These are phyloP conservation scores for Isotomurus palustris DNA, from an alignment of 2,888 invertebrate genomes.

Conservation along the genomic window DNA sequence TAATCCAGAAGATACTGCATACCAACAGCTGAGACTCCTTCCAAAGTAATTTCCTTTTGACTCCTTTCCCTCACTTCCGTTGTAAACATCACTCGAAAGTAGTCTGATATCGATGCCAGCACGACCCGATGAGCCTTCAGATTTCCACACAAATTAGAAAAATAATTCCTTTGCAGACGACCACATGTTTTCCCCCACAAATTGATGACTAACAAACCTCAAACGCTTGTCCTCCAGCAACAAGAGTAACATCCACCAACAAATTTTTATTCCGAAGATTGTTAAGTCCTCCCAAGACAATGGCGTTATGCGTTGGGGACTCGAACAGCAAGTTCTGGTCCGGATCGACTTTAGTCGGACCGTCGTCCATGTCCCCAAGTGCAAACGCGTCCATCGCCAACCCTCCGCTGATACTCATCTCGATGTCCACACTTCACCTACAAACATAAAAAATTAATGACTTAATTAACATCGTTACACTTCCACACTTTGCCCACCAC, in stretches of 20 bases:
- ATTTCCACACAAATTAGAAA: not conserved
- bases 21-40: constrained; percentile 63
- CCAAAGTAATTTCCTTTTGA: constrained; percentile 61
- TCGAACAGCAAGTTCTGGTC: constrained; percentile 53
- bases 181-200: not conserved
- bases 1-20: constrained; percentile 63
- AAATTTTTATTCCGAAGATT: constrained; percentile 59
- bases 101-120: constrained; percentile 67
- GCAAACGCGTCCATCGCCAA: constrained; percentile 22
- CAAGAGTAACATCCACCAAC: constrained; percentile 63
- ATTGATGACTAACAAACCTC: constrained; percentile 50
- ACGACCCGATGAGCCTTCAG: constrained; percentile 64
- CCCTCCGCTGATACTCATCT: too few species aligned
- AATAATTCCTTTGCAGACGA: not conserved
- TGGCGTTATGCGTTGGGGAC: constrained; percentile 57
- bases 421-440: too few species aligned
- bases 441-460: too few species aligned
- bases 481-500: too few species aligned
- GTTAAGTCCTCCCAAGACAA: constrained; percentile 60
- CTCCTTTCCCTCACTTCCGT: constrained; percentile 62
- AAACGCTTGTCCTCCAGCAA: constrained; percentile 62
- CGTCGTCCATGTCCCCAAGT: constrained; percentile 34
- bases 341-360: constrained; percentile 25
- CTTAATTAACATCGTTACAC: too few species aligned
- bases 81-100: constrained; percentile 72